phyloP scores from a whole-genome alignment of 2,113 vertebrate species.

The Thomomys bottae region DNA sequence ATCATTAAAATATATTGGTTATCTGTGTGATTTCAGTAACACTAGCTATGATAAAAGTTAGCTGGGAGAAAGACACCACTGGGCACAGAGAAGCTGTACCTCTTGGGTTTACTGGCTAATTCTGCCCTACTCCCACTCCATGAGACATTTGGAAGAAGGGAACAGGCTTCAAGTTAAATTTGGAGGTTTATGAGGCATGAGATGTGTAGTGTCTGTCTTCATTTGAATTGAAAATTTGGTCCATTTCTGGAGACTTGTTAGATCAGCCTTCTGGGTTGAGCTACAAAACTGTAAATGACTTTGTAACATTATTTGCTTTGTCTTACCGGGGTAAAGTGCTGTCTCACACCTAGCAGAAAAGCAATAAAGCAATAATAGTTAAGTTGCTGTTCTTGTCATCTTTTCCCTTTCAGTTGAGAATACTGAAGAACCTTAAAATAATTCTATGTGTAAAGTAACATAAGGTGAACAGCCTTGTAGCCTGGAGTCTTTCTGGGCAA shows the following conservation, averaged over 20 bases:
- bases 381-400: background rate
- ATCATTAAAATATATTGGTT: background rate
- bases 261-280: constrained; percentile 63
- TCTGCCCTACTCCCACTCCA: constrained; percentile 16
- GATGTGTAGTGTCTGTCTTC: constrained; percentile 65
- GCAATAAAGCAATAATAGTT: constrained; percentile 36
- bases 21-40: constrained; percentile 35
- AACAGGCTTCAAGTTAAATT: constrained; percentile 76
- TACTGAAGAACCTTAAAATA: constrained; percentile 43
- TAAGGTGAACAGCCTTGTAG: constrained; percentile 14
- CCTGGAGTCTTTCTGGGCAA: constrained; percentile 6
- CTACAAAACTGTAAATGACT: constrained; percentile 70
- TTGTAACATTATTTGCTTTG: constrained; percentile 67
- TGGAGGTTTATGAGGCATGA: constrained; percentile 72
- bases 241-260: constrained; percentile 70
- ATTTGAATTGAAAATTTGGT: constrained; percentile 81
- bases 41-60: background rate
- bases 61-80: constrained; percentile 9
- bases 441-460: background rate
- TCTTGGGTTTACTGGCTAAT: constrained; percentile 68
- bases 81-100: constrained; percentile 6
- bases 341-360: constrained; percentile 65
- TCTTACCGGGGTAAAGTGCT: constrained; percentile 51
- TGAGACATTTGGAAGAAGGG: constrained; percentile 73
- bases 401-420: constrained; percentile 47